phyloP scores from a whole-genome alignment of 1,140 invertebrate species.

The Olivierus martensii region DNA sequence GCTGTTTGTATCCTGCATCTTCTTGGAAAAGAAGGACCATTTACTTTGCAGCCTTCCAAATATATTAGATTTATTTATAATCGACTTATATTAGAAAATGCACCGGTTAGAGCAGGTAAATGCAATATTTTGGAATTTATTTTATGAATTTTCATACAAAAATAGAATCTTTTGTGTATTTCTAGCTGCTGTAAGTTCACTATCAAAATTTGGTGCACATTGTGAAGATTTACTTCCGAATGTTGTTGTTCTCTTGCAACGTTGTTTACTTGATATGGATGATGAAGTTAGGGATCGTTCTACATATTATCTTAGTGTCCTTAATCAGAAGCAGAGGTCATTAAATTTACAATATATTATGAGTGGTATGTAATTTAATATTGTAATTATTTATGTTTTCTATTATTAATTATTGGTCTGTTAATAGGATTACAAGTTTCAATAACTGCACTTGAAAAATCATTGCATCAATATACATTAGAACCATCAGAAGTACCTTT shows the following conservation, averaged over 20 bases:
- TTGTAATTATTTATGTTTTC: too few relatives aligned
- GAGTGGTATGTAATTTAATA: conserved; percentile 39
- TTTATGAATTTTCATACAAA: not conserved
- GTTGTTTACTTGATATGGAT: conserved; percentile 92
- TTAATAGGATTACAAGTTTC: conserved; percentile 48
- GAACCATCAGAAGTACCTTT: conserved; percentile 58
- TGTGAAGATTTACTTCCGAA: conserved; percentile 83
- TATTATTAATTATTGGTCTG: not conserved
- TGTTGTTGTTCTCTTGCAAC: conserved; percentile 53
- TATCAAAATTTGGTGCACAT: conserved; percentile 93
- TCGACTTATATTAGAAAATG: conserved; percentile 90
- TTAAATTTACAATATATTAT: conserved; percentile 75
- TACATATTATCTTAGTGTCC: conserved; percentile 85
- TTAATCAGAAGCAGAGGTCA: conserved; percentile 47
- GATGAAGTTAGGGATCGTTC: conserved; percentile 97
- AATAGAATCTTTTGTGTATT: not conserved
- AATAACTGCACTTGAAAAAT: conserved; percentile 68
- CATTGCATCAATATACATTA: conserved; percentile 67
- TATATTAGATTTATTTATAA: conserved; percentile 99
- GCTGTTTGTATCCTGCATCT: conserved; percentile 95
- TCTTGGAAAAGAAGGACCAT: conserved; percentile 92
- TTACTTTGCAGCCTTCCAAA: conserved; percentile 78
- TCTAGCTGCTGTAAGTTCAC: conserved; percentile 81
- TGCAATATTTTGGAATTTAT: too few relatives aligned
- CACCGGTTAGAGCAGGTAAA: conserved; percentile 63